phyloP scores from a whole-genome alignment of 2,113 vertebrate genomes.

The Pelecanoides urinatrix region DNA sequence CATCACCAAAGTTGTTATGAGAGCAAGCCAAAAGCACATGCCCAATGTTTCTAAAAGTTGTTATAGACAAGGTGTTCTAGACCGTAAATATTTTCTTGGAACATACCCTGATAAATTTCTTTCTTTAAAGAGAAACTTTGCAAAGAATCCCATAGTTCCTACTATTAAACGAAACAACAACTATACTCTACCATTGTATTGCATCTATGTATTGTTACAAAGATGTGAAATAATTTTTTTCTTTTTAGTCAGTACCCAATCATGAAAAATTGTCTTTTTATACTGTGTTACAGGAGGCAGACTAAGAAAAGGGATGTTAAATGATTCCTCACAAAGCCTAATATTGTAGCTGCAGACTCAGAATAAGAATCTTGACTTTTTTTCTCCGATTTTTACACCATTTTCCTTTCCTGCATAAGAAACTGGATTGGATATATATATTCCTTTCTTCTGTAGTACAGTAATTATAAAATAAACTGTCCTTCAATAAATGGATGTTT shows the following conservation, averaged over 20 bases:
- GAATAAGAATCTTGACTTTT: not conserved
- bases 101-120: not conserved
- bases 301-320: not conserved
- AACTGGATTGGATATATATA: not conserved
- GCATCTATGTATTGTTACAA: not conserved
- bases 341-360: not conserved
- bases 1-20: constrained; percentile 1
- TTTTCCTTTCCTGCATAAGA: not conserved
- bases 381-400: not conserved
- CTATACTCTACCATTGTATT: not conserved
- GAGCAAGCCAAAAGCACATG: not conserved
- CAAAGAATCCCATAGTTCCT: not conserved
- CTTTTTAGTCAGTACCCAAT: not conserved
- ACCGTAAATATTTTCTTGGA: not conserved
- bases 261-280: not conserved
- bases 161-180: not conserved
- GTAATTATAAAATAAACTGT: not conserved
- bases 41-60: not conserved
- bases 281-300: not conserved
- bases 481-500: not conserved
- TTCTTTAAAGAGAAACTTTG: not conserved
- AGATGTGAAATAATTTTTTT: not conserved
- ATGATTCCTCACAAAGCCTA: not conserved
- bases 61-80: not conserved
- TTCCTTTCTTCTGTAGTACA: not conserved